Percentiles rank a stretch among this genome's conserved stretches.
Conservation (phyloP, 2,113 vertebrate genomes). For the Capricornis sumatraensis region DNA sequence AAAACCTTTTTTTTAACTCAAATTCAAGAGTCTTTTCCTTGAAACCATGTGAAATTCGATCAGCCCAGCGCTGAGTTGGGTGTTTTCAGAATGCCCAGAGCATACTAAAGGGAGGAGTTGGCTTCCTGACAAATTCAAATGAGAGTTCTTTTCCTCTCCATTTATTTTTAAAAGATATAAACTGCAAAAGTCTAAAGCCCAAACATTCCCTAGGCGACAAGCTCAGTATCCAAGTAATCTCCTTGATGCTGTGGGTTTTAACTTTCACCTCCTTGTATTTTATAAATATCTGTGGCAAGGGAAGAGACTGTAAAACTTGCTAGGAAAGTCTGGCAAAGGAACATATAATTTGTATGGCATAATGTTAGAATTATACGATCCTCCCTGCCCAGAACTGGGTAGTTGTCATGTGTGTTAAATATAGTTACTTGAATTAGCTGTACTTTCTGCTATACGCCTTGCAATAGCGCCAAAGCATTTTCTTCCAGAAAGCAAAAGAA, state of each 20-base stretch:
- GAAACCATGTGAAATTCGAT: constrained; percentile 64
- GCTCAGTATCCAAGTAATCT: constrained; percentile 74
- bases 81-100: constrained; percentile 47
- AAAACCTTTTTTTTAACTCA: not conserved
- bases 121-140: constrained; percentile 70
- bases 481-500: constrained; percentile 67
- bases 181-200: constrained; percentile 73
- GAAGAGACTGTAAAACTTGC: constrained; percentile 78
- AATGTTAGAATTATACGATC: constrained; percentile 76
- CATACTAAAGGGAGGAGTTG: constrained; percentile 45
- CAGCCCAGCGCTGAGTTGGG: constrained; percentile 37
- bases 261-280: constrained; percentile 75
- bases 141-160: constrained; percentile 68
- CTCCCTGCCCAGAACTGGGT: constrained; percentile 75
- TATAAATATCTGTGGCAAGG: constrained; percentile 80
- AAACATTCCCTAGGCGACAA: constrained; percentile 72
- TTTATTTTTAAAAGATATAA: constrained; percentile 76
- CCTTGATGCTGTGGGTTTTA: constrained; percentile 74
- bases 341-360: constrained; percentile 76
- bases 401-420: constrained; percentile 75
- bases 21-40: constrained; percentile 44
- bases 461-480: constrained; percentile 55
- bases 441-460: constrained; percentile 76
- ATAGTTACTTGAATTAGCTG: constrained; percentile 77
- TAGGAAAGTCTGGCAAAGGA: constrained; percentile 77